These are phyloP conservation scores for Eupsilia transversa DNA, from an alignment of 2,888 invertebrate species.

Conservation along the genomic window DNA sequence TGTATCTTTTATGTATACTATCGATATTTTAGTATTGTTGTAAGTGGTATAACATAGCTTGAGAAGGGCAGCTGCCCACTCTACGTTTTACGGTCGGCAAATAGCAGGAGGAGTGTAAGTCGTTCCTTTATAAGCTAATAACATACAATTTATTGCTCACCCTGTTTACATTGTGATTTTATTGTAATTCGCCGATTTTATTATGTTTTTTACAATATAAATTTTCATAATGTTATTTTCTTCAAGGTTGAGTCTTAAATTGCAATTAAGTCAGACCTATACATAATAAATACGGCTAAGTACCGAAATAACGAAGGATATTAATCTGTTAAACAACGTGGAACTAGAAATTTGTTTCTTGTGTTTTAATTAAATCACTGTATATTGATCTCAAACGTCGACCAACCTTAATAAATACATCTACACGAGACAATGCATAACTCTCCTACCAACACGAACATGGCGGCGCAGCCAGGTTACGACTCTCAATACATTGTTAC, in stretches of 20 bases:
- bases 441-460: slow-evolving; percentile 15
- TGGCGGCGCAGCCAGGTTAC: slow-evolving; percentile 37
- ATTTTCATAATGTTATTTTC: background rate
- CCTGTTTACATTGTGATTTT: slow-evolving; percentile 57
- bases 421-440: slow-evolving; percentile 2
- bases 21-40: slow-evolving; percentile 46
- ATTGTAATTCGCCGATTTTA: slow-evolving; percentile 50
- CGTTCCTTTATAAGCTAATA: slow-evolving; percentile 62
- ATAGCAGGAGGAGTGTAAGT: slow-evolving; percentile 48
- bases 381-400: too few species aligned
- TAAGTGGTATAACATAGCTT: slow-evolving; percentile 39
- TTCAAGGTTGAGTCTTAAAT: background rate
- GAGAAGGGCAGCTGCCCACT: slow-evolving; percentile 53
- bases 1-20: slow-evolving; percentile 37
- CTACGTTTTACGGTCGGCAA: slow-evolving; percentile 58
- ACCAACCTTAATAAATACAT: too few species aligned
- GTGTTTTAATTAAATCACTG: background rate
- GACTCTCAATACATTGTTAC: slow-evolving; percentile 61
- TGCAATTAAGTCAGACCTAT: background rate
- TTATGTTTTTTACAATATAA: background rate
- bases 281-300: background rate
- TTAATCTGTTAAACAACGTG: background rate
- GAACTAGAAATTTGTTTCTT: background rate
- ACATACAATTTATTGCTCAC: slow-evolving; percentile 63
- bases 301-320: background rate